Evolutionary conservation across 1,140 invertebrate genomes (phyloP).

Genomic region (Aethina tumida): DNA sequence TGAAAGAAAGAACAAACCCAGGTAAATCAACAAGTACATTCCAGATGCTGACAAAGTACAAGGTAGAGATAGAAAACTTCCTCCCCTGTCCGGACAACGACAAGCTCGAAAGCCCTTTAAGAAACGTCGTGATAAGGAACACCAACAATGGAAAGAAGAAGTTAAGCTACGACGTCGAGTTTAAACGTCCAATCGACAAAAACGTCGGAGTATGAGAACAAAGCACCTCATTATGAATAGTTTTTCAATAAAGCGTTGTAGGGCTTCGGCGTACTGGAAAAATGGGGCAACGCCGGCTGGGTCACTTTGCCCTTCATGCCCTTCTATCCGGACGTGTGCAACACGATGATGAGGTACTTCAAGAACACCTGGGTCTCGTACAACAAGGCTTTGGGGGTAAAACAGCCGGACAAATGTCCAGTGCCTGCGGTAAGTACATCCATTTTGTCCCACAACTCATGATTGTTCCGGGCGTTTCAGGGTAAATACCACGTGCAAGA

Average conservation of each 20-base stretch:
- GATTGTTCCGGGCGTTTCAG: slow-evolving; percentile 3
- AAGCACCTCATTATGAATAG: not conserved
- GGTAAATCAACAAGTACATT: too few relatives aligned
- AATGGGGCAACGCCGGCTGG: slow-evolving; percentile 13
- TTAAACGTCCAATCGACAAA: slow-evolving; percentile 10
- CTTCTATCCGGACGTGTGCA: slow-evolving; percentile 10
- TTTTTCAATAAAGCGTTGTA: not conserved
- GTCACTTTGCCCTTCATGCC: slow-evolving; percentile 9
- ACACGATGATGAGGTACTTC: not conserved
- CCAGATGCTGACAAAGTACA: slow-evolving; percentile 2
- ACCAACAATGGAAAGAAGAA: slow-evolving; percentile 7
- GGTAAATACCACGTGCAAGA: slow-evolving; percentile 1
- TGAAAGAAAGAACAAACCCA: too few relatives aligned
- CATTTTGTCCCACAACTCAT: not conserved
- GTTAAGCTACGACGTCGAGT: slow-evolving; percentile 9
- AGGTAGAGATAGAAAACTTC: slow-evolving; percentile 2
- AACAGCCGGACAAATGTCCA: slow-evolving; percentile 15
- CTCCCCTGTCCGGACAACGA: slow-evolving; percentile 10
- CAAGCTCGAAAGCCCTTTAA: slow-evolving; percentile 8
- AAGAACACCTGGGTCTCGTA: slow-evolving; percentile 1
- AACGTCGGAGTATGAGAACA: slow-evolving; percentile 10
- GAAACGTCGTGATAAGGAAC: slow-evolving; percentile 8
- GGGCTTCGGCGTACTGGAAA: slow-evolving; percentile 2
- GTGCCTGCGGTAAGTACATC: slow-evolving; percentile 11
- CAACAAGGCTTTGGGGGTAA: slow-evolving; percentile 3